Conservation (phyloP, 2,113 vertebrate species). For the Psophia crepitans region DNA sequence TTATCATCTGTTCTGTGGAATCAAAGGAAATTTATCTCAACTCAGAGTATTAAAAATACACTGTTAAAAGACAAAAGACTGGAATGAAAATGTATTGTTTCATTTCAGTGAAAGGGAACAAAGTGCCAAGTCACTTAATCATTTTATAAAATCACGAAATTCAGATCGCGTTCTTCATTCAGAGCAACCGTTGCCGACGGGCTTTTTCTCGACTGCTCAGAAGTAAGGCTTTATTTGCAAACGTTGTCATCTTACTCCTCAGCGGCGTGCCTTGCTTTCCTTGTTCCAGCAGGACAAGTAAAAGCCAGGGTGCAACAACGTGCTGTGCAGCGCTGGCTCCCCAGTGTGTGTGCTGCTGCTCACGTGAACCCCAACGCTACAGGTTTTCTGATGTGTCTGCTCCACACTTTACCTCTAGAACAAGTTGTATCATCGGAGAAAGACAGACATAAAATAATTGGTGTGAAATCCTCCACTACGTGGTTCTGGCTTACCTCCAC, state of each 20-base stretch:
- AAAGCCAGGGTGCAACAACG: background rate
- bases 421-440: background rate
- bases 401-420: background rate
- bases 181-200: constrained; percentile 7
- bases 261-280: background rate
- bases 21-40: constrained; percentile 68
- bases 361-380: background rate
- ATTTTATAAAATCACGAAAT: constrained; percentile 60
- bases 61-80: constrained; percentile 40
- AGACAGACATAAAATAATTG: background rate
- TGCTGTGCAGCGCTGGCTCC: background rate
- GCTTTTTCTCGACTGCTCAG: background rate
- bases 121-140: constrained; percentile 51
- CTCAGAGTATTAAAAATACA: constrained; percentile 48
- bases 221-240: background rate
- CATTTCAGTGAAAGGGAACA: constrained; percentile 49
- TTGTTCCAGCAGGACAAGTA: background rate
- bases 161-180: constrained; percentile 42
- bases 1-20: constrained; percentile 8
- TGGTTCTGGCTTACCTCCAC: background rate
- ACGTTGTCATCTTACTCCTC: background rate
- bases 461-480: background rate
- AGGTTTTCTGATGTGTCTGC: background rate
- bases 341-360: background rate
- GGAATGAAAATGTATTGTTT: constrained; percentile 61